A percentile compares a stretch with the other conserved stretches of the same genome.
Evolutionary conservation across 2,797 vertebrate genomes (phyloP).

Genomic region (Heteromormyrus szaboi): DNA sequence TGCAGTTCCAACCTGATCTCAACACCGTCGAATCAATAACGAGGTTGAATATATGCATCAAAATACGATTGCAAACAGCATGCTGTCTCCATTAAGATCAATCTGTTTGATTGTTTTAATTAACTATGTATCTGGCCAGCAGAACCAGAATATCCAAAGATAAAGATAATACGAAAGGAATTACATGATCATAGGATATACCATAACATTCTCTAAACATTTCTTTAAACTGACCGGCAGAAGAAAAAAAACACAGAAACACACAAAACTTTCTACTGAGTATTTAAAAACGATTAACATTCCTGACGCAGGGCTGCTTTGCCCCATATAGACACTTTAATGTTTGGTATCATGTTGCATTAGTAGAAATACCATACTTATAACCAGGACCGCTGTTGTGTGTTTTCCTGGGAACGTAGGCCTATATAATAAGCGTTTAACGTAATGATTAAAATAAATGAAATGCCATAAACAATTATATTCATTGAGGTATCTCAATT

Average conservation of each 20-base stretch:
- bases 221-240: conserved; percentile 72
- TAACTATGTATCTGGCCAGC: conserved; percentile 83
- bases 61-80: conserved; percentile 69
- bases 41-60: conserved; percentile 59
- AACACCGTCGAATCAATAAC: conserved; percentile 75
- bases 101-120: conserved; percentile 63
- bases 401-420: not conserved
- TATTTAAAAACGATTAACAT: not conserved
- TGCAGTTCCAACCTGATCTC: conserved; percentile 19
- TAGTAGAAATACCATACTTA: not conserved
- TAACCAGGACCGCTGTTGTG: not conserved
- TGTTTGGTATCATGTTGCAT: conserved; percentile 48
- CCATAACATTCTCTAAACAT: conserved; percentile 50
- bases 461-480: conserved; percentile 50
- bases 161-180: conserved; percentile 56
- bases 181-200: conserved; percentile 43
- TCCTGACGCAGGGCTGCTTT: not conserved
- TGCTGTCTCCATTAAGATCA: conserved; percentile 68
- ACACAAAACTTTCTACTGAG: conserved; percentile 15
- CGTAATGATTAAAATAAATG: conserved; percentile 45
- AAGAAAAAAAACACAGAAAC: conserved; percentile 46
- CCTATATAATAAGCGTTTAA: not conserved
- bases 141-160: conserved; percentile 71
- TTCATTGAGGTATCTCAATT: not conserved
- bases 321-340: conserved; percentile 29